Conservation (phyloP, 1,140 invertebrate species). For the Drosophila lacteicornis region DNA sequence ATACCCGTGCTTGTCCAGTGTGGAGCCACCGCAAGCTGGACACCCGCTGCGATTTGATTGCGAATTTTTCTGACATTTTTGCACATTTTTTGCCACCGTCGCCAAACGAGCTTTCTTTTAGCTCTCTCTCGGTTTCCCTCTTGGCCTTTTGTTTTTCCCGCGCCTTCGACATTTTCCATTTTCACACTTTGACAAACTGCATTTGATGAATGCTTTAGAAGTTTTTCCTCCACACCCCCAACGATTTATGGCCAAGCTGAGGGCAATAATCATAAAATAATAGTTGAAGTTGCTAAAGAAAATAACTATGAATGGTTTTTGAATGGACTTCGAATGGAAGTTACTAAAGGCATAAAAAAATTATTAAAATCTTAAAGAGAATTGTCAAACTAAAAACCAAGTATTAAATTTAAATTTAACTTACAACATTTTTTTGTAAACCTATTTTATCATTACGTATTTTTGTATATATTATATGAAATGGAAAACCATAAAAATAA, state of each 20-base stretch:
- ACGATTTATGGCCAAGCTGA: constrained; percentile 45
- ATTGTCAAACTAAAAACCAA: no score
- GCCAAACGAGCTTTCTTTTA: constrained; percentile 27
- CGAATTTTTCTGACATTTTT: constrained; percentile 82
- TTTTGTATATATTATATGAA: no score
- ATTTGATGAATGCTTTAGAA: constrained; percentile 71
- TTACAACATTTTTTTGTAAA: no score
- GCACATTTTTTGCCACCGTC: constrained; percentile 54
- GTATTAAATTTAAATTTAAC: no score
- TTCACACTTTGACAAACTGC: constrained; percentile 72
- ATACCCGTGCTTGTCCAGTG: constrained; percentile 3
- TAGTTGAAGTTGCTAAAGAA: constrained; percentile 30
- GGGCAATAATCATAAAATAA: constrained; percentile 72
- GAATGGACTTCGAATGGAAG: constrained; percentile 3
- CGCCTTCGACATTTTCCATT: constrained; percentile 46
- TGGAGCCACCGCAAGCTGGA: constrained; percentile 43
- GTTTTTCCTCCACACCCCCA: background rate
- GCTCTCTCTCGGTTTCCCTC: constrained; percentile 6
- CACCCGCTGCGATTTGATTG: constrained; percentile 76
- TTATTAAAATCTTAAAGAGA: background rate
- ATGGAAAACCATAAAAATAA: no score
- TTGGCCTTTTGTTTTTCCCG: constrained; percentile 57
- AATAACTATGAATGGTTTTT: constrained; percentile 1
- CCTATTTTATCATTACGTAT: no score
- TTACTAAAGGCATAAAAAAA: background rate